Evolutionary conservation across 2,888 invertebrate genomes (phyloP), one percentile per base, ranked within the genome.

Genomic region (Standfussiana lucernea): DNA sequence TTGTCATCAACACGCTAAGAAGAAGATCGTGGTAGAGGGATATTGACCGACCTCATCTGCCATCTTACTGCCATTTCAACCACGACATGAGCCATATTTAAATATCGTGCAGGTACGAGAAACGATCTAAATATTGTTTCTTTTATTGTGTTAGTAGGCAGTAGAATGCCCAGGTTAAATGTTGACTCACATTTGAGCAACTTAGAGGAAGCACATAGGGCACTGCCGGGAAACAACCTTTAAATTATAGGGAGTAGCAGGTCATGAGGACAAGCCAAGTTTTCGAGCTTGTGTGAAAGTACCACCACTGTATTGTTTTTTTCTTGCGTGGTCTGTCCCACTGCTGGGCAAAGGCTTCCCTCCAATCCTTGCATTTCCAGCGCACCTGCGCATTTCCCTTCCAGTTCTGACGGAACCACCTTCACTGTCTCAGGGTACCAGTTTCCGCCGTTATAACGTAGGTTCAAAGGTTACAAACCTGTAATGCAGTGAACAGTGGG

Each of bases 401-500:
- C 15, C 13, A 53, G 53, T 28, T 56, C 56, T 15, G 6, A 56
- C 28, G 56, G 15, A 28, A 56, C 56, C 56, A n/a, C n/a, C n/a
- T 32, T 59, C 59, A 18, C 5, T 61, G 21, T 32, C 32, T 21
- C 21, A 4, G 32, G 32, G 32, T 1, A 32, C 15, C 61, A 21
- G 21, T 35, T 35, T 21, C 28, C 7, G 10, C 11, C 13, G 53
- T 5, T 50, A 50, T 10, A 3, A 53, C 5, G n/a, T 1, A n/a
- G 35, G 8, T 35, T 5, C 4, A 61, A 61, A 64, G 18, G 15
- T 40, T 64, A 64, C 40, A 40, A 64, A 99, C 98, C 97, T 99
- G 99, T 73, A 99, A 94, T 37, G 98, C 98, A 0, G 99, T 99
- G 93, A 99, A 99, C 78, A 99, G 97, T 1, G 99, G 99, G 90